A percentile compares a stretch with the other conserved stretches of the same genome.
phyloP scores from a whole-genome alignment of 2,113 vertebrate species.

The Puffinus mauretanicus region DNA sequence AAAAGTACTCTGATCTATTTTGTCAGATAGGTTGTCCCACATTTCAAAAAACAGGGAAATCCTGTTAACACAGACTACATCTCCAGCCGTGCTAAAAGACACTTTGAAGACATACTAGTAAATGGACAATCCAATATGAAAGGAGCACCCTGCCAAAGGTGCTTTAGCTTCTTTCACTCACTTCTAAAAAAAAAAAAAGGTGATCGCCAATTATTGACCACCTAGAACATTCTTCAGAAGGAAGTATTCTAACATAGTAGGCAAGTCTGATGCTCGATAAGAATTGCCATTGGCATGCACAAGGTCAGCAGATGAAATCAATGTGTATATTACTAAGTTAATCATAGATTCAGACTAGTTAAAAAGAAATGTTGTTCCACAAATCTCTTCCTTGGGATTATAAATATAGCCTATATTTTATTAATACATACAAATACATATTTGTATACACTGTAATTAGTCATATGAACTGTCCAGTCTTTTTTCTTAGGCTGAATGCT shows the following conservation, averaged over 20 bases:
- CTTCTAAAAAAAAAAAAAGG: neutral
- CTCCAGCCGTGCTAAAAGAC: neutral
- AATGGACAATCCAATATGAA: neutral
- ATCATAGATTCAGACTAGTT: neutral
- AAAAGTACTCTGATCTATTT: neutral
- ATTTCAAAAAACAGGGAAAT: neutral
- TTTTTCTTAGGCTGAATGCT: neutral
- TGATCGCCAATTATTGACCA: neutral
- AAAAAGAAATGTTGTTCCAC: neutral
- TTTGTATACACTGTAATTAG: neutral
- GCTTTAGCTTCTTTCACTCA: neutral
- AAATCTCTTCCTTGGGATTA: neutral
- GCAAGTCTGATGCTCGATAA: neutral
- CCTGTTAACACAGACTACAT: neutral
- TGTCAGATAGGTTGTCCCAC: neutral
- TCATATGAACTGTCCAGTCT: neutral
- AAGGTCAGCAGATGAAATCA: neutral
- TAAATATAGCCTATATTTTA: neutral
- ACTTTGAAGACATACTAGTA: constrained; percentile 3
- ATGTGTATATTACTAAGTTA: neutral
- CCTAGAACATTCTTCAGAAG: neutral
- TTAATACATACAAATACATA: neutral
- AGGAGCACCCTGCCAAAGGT: neutral
- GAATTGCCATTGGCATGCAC: neutral
- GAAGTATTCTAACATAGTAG: neutral